Evolutionary conservation across 2,113 vertebrate genomes (phyloP), one percentile per base, ranked within the genome.

Genomic region (Eublepharis macularius): DNA sequence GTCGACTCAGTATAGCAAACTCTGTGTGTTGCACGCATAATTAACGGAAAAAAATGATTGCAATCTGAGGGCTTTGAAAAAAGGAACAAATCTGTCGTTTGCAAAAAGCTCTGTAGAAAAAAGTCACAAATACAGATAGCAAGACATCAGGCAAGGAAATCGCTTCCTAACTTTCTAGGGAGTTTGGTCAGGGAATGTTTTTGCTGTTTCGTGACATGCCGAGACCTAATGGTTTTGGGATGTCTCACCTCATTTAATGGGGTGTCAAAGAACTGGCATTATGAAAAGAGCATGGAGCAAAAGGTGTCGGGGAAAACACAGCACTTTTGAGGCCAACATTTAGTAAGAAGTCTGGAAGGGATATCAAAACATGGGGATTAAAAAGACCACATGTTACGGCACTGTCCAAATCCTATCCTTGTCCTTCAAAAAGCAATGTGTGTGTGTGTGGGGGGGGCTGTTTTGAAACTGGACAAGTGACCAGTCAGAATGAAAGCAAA

Each of bases 401-500:
- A 88, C 80, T 1, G 65, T 43, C 87, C 75, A 63, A 16, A 76
- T 54, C 45, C 14, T 16, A 68, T 29, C 4, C 26, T 36, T 14
- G 14, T 8, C 36, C 36, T 88, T 84, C 66, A 19, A 81, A 51
- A 5, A 87, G 78, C n/a, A 91, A 82, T 17, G 36, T 77, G 90
- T 87, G 91, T 89, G 87, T 84, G 69, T 88, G 93, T 94, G 88
- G 74, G 43, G 43, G 26, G 45, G 26, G 47, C 4, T 32, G 77
- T 85, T 79, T 82, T 76, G 76, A 82, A 85, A 93, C 87, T 90
- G 72, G 90, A 92, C 92, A 92, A 80, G 84, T 91, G 94, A 95
- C 92, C 95, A 95, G 92, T 93, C 90, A 94, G 94, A 93, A 91
- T 89, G 82, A 93, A 94, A 95, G 91, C 92, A 84, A 94, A 94